Evolutionary conservation across 2,113 vertebrate species (phyloP).

Genomic region (Tragelaphus strepsiceros): DNA sequence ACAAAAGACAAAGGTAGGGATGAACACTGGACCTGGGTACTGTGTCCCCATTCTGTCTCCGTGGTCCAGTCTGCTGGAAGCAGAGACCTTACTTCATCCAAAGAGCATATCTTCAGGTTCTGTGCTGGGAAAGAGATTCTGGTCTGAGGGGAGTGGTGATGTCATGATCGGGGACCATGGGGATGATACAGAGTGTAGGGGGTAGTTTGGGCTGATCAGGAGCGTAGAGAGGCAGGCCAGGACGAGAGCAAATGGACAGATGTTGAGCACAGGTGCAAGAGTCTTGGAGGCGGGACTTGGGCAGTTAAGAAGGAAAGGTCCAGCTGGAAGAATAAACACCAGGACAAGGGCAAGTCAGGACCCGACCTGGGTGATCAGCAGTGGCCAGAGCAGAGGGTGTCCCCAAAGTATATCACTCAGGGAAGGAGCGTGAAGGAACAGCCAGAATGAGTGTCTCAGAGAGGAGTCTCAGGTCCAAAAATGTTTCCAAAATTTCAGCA

Average conservation of each 20-base stretch:
- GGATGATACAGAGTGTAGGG: not conserved
- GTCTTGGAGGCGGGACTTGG: rapidly evolving
- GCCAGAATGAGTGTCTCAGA: not conserved
- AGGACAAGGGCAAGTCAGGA: not conserved
- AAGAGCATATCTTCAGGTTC: not conserved
- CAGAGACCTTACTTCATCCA: not conserved
- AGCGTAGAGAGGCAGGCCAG: not conserved
- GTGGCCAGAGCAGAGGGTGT: not conserved
- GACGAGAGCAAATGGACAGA: not conserved
- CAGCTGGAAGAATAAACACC: not conserved
- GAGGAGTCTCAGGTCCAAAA: not conserved
- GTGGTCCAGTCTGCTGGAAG: rapidly evolving
- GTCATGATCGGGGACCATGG: too few relatives aligned
- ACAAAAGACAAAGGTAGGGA: not conserved
- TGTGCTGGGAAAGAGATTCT: not conserved
- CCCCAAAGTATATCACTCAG: not conserved
- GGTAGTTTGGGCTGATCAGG: not conserved
- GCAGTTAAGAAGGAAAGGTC: not conserved
- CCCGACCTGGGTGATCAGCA: not conserved
- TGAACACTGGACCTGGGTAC: not conserved
- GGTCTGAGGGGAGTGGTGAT: not conserved
- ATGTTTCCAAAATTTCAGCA: not conserved
- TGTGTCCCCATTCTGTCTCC: rapidly evolving
- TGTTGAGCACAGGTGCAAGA: rapidly evolving
- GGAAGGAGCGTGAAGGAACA: not conserved